phyloP scores from a whole-genome alignment of 2,113 vertebrate species.

The Cairina moschata region DNA sequence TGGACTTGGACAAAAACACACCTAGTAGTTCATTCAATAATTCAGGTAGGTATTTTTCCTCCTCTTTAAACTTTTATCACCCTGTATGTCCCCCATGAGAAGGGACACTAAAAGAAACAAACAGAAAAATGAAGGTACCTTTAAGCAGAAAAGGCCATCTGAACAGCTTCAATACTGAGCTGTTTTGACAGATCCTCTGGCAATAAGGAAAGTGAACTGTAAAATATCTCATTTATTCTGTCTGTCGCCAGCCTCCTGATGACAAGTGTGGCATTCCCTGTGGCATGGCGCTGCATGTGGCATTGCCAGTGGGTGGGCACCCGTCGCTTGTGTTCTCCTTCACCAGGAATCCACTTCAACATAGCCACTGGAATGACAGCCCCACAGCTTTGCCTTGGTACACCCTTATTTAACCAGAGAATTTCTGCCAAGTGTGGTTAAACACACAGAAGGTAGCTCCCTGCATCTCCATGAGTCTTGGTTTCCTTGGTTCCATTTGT shows the following conservation, averaged over 20 bases:
- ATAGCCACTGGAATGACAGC: background rate
- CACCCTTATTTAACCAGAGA: background rate
- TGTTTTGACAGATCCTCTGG: background rate
- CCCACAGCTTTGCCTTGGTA: background rate
- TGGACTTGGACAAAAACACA: background rate
- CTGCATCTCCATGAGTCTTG: background rate
- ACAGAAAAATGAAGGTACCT: background rate
- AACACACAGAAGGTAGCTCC: background rate
- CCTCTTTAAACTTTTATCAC: background rate
- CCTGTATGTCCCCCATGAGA: background rate
- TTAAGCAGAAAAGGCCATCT: background rate
- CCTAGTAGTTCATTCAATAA: background rate
- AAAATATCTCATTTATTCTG: background rate
- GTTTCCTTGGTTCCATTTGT: background rate
- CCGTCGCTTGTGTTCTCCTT: fast-evolving
- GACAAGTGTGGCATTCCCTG: background rate
- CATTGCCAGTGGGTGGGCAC: background rate
- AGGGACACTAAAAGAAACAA: background rate
- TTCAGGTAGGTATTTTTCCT: background rate
- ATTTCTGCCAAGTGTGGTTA: background rate
- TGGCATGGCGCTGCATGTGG: fast-evolving
- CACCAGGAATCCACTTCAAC: fast-evolving
- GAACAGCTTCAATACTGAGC: background rate
- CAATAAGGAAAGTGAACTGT: background rate
- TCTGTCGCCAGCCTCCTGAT: background rate